A percentile compares a stretch with the other conserved stretches of the same genome.
These are phyloP conservation scores for Anoplolepis gracilipes DNA, from an alignment of 1,140 invertebrate genomes.

Conservation along the genomic window DNA sequence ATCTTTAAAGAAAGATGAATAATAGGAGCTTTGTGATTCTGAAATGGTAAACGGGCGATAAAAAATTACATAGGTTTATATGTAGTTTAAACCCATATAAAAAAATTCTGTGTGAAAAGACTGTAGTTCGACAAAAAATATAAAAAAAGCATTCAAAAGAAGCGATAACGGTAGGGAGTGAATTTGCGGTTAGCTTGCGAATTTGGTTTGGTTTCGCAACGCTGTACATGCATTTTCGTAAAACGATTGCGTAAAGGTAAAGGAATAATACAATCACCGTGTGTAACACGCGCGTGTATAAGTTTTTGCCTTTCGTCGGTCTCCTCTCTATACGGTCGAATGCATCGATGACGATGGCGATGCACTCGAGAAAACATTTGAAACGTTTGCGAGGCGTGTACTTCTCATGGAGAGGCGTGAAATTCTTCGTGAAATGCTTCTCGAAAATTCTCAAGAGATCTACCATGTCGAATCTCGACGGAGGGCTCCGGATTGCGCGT, in stretches of 20 bases:
- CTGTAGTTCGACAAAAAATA: neutral
- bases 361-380: constrained; percentile 38
- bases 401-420: constrained; percentile 71
- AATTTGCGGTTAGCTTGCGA: constrained; percentile 14
- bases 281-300: constrained; percentile 13
- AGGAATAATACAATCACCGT: constrained; percentile 10
- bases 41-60: neutral
- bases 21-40: neutral
- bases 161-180: neutral
- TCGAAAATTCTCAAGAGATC: constrained; percentile 45
- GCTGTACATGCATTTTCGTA: constrained; percentile 10
- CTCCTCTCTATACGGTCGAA: constrained; percentile 31
- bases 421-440: constrained; percentile 57
- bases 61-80: neutral
- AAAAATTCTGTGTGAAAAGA: neutral
- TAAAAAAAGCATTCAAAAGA: neutral
- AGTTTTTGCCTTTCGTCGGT: constrained; percentile 10
- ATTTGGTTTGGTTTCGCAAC: constrained; percentile 27
- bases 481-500: constrained; percentile 13
- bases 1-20: neutral
- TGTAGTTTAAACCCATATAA: neutral
- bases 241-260: constrained; percentile 23
- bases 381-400: constrained; percentile 8
- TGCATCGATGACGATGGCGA: constrained; percentile 31
- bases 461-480: constrained; percentile 65